Percentiles rank a stretch among this genome's conserved stretches.
phyloP scores from a whole-genome alignment of 2,888 invertebrate genomes.

The Acanthacorydalis orientalis region DNA sequence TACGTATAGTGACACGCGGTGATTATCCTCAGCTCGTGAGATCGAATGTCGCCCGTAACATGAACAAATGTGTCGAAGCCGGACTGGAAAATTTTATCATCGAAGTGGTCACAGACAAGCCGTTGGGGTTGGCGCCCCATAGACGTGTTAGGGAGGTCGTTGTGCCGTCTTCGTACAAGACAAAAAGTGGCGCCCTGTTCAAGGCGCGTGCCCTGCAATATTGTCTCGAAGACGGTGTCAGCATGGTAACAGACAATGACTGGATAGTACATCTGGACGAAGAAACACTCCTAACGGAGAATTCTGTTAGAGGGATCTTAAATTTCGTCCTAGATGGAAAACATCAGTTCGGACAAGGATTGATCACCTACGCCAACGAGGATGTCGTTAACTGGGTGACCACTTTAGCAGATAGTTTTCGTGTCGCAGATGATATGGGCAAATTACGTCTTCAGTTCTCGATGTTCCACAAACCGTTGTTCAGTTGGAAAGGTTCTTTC shows the following conservation, averaged over 20 bases:
- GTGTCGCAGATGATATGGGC: constrained; percentile 96
- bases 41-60: constrained; percentile 70
- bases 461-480: constrained; percentile 84
- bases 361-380: constrained; percentile 93
- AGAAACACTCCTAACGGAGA: constrained; percentile 86
- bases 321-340: constrained; percentile 91
- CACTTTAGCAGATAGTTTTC: constrained; percentile 86
- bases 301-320: constrained; percentile 74
- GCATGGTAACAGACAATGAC: constrained; percentile 68
- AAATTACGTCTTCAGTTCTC: constrained; percentile 85
- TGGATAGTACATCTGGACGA: constrained; percentile 98
- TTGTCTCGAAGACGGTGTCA: constrained; percentile 81
- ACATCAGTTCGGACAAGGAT: constrained; percentile 88
- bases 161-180: constrained; percentile 71
- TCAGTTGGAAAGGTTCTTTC: constrained; percentile 97
- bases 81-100: constrained; percentile 91
- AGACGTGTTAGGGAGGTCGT: constrained; percentile 74
- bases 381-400: constrained; percentile 94
- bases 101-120: constrained; percentile 90
- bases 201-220: constrained; percentile 92
- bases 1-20: constrained; percentile 85
- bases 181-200: constrained; percentile 82
- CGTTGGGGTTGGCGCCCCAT: constrained; percentile 57
- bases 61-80: constrained; percentile 73
- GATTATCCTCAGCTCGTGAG: constrained; percentile 84